A percentile compares a stretch with the other conserved stretches of the same genome.
Evolutionary conservation across 2,797 vertebrate species (phyloP).

Genomic region (Syngnathus acus): DNA sequence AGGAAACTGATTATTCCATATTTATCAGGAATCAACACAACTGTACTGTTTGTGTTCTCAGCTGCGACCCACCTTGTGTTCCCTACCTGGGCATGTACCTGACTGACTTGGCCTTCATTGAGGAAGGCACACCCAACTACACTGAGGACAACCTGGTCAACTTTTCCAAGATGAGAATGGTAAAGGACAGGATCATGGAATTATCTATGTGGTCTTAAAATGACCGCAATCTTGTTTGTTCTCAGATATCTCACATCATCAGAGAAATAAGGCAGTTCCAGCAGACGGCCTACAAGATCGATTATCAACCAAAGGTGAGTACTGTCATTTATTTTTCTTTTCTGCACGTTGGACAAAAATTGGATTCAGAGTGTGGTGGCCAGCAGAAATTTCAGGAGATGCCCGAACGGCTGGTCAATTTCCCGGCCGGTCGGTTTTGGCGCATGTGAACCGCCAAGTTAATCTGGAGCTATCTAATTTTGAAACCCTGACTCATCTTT

Average conservation of each 20-base stretch:
- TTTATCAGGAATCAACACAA: background rate
- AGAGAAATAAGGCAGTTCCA: conserved; percentile 97
- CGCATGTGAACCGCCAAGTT: too few species aligned
- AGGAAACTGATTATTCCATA: background rate
- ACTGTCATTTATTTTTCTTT: background rate
- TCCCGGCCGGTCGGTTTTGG: too few species aligned
- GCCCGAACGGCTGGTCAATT: too few species aligned
- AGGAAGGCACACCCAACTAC: conserved; percentile 95
- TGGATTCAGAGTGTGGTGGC: background rate
- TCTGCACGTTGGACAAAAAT: background rate
- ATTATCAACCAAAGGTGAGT: conserved; percentile 86
- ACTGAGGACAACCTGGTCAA: conserved; percentile 94
- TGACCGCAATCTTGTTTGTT: conserved; percentile 6
- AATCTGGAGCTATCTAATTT: too few species aligned
- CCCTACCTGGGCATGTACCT: conserved; percentile 98
- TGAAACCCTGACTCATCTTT: too few species aligned
- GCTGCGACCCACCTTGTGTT: conserved; percentile 95
- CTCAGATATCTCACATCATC: conserved; percentile 94
- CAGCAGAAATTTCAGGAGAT: too few species aligned
- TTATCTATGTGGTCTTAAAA: background rate
- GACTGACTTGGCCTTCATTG: conserved; percentile 93
- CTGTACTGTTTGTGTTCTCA: conserved; percentile 38
- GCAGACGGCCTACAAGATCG: conserved; percentile 95
- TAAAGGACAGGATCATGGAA: conserved; percentile 37
- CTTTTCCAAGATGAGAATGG: conserved; percentile 99